Conservation (phyloP, 2,113 vertebrate species). For the Syngnathus typhle region DNA sequence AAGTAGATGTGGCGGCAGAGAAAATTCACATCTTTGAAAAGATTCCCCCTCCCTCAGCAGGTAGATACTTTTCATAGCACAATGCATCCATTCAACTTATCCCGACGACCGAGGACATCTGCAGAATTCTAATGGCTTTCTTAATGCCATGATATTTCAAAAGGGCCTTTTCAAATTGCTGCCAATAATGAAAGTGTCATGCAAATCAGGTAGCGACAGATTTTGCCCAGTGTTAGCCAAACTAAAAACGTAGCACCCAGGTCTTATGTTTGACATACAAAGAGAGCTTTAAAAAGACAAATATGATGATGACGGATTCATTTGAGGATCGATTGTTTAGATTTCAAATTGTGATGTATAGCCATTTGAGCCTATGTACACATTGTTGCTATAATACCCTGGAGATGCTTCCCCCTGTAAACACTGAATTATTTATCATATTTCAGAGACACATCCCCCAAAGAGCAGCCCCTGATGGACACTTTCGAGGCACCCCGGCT, state of each 20-base stretch:
- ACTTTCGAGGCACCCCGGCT: conserved; percentile 46
- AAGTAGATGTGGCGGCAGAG: neutral
- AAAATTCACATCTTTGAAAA: conserved; percentile 18
- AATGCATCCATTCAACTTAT: conserved; percentile 18
- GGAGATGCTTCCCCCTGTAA: conserved; percentile 11
- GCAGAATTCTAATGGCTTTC: conserved; percentile 4
- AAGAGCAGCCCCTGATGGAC: conserved; percentile 17
- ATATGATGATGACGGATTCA: neutral
- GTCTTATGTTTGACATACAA: neutral
- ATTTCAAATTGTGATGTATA: neutral
- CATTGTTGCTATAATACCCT: conserved; percentile 3
- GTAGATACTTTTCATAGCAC: conserved; percentile 12
- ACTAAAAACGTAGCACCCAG: neutral
- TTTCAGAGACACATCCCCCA: conserved; percentile 21
- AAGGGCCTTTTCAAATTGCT: conserved; percentile 8
- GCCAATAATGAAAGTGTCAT: neutral
- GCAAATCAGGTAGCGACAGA: neutral
- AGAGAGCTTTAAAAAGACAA: neutral
- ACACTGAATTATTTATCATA: conserved; percentile 17
- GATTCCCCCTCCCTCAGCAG: neutral
- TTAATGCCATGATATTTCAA: conserved; percentile 8
- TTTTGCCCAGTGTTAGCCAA: conserved; percentile 1
- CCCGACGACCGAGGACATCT: neutral
- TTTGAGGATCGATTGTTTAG: neutral
- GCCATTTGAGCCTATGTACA: neutral